A percentile compares a stretch with the other conserved stretches of the same genome.
Evolutionary conservation across 2,113 vertebrate genomes (phyloP).

Genomic region (Corythornis cristatus): DNA sequence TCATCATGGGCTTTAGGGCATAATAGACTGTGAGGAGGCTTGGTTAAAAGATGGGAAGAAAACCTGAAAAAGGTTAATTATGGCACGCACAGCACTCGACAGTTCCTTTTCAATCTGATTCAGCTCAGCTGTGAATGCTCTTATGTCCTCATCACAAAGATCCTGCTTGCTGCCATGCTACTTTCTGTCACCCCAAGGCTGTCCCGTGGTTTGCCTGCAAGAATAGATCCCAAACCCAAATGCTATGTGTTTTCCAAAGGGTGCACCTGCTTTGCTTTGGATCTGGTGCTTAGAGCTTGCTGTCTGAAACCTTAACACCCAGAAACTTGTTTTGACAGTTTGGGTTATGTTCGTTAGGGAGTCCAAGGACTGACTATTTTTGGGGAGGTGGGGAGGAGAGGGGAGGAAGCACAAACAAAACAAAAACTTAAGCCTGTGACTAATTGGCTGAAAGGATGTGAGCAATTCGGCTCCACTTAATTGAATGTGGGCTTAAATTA

Average conservation of each 20-base stretch:
- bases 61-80: slow-evolving; percentile 71
- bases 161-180: neutral
- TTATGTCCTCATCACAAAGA: slow-evolving; percentile 6
- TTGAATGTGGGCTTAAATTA: slow-evolving; percentile 37
- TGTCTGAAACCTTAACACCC: neutral
- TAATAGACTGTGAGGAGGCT: slow-evolving; percentile 52
- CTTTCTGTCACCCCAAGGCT: neutral
- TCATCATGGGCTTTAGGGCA: slow-evolving; percentile 67
- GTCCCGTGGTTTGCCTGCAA: neutral
- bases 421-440: slow-evolving; percentile 26
- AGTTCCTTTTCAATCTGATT: slow-evolving; percentile 65
- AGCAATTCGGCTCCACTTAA: neutral
- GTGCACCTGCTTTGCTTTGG: neutral
- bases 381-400: neutral
- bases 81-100: slow-evolving; percentile 47
- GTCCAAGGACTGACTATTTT: neutral
- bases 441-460: slow-evolving; percentile 33
- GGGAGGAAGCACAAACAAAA: slow-evolving; percentile 1
- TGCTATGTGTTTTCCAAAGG: neutral
- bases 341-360: neutral
- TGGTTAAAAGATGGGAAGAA: slow-evolving; percentile 58
- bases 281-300: neutral
- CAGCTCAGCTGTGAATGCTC: slow-evolving; percentile 26
- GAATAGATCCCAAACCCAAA: neutral
- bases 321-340: slow-evolving; percentile 27